Evolutionary conservation across 35 echinoderm and acorn worm species (phyloP), one percentile per base, ranked within the genome.

Genomic region (Heliocidaris erythrogramma): DNA sequence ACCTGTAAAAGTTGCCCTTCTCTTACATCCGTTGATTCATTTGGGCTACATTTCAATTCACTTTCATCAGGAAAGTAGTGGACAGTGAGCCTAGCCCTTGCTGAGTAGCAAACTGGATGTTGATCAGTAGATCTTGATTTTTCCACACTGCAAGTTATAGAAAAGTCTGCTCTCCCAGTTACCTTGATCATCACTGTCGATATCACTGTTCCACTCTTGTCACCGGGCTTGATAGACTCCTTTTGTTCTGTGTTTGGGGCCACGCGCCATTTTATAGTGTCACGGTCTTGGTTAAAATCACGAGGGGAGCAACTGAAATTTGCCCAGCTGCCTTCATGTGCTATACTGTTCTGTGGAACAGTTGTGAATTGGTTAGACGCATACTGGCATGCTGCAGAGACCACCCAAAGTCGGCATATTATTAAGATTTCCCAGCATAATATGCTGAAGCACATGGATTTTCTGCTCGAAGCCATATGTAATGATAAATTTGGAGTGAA

Each of bases 41-140:
- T 89, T 89, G 47, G 87, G 18, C 47, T 47, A 27, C 87, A 89
- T 48, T 32, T 89, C 9, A 89, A 21, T 16, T 89, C 87, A 47
- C 31, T 89, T 24, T 32, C 31, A 47, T 89, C 31, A 47, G 87
- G 87, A 48, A 89, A 89, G 87, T 89, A 89, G 87, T 89, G 87
- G 4, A 89, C 31, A 32, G 87, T 89, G 13, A 89, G 30, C 24
- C 31, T 89, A 1, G 87, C 29, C 47, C 47, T 89, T 89, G 31
- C 16, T 89, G 87, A 48, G 32, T 14, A 89, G 10, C 87, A 89
- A 14, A 32, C 29, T 2, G 86, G 10, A 42, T 31, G 86, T 35
- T 48, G 86, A 4, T 48, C 30, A 10, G 11, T 89, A 9, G 32
- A 31, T 87, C 85, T 30, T 16, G 5, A 89, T 32, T 32, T 32